A percentile compares a stretch with the other conserved stretches of the same genome.
Evolutionary conservation across 2,797 vertebrate species (phyloP).

Genomic region (Bufotes viridis): DNA sequence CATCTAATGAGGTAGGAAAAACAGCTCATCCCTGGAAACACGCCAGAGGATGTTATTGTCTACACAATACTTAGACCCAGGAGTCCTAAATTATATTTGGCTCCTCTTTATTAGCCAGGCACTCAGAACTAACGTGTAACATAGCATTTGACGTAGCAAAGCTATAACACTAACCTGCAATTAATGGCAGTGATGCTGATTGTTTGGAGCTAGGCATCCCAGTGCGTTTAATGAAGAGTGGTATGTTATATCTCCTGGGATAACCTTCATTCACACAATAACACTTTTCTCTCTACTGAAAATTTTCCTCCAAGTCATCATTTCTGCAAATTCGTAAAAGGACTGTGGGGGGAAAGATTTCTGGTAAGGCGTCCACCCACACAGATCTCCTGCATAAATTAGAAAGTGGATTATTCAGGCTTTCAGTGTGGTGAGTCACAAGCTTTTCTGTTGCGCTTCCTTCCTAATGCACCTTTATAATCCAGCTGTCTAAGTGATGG

Average conservation of each 20-base stretch:
- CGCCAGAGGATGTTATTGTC: slow-evolving; percentile 29
- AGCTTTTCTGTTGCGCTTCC: slow-evolving; percentile 5
- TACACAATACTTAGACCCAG: slow-evolving; percentile 18
- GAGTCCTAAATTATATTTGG: slow-evolving; percentile 24
- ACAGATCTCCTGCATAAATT: slow-evolving; percentile 72
- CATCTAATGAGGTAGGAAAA: slow-evolving; percentile 54
- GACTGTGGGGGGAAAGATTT: slow-evolving; percentile 75
- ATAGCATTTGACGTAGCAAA: background rate
- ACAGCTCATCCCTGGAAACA: slow-evolving; percentile 25
- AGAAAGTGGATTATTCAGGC: slow-evolving; percentile 68
- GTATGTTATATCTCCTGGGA: slow-evolving; percentile 7
- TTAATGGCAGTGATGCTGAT: background rate
- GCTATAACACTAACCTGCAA: background rate
- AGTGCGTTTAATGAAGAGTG: background rate
- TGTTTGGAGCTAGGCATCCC: background rate
- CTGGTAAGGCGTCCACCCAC: slow-evolving; percentile 81
- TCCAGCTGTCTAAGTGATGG: background rate
- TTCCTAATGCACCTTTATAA: background rate
- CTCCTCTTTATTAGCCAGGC: background rate
- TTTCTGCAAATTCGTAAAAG: slow-evolving; percentile 77
- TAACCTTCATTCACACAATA: slow-evolving; percentile 26
- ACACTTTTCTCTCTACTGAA: background rate
- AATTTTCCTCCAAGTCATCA: slow-evolving; percentile 69
- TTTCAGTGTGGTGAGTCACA: slow-evolving; percentile 56
- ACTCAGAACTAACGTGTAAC: background rate